A percentile compares a stretch with the other conserved stretches of the same genome.
Conservation (phyloP, 2,797 vertebrate species). For the Pangasius macronema region DNA sequence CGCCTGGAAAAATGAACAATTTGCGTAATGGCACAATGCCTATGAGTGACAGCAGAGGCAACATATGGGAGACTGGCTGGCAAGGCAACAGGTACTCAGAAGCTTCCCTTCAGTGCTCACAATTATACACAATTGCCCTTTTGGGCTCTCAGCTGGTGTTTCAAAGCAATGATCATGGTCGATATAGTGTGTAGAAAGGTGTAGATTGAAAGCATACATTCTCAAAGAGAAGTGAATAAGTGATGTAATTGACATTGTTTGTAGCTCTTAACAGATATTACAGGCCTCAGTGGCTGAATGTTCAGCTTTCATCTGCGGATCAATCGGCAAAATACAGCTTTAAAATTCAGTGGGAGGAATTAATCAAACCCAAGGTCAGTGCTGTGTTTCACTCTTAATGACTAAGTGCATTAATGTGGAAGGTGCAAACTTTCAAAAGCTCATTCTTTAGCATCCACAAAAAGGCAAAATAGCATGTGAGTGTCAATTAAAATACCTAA, state of each 20-base stretch:
- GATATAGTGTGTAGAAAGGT: conserved; percentile 32
- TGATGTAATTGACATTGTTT: conserved; percentile 53
- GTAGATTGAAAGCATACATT: conserved; percentile 24
- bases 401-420: conserved; percentile 53
- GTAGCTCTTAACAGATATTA: conserved; percentile 48
- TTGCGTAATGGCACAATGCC: conserved; percentile 38
- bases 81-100: conserved; percentile 42
- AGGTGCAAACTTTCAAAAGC: conserved; percentile 54
- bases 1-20: conserved; percentile 54
- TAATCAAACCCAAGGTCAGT: conserved; percentile 56
- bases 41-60: conserved; percentile 48
- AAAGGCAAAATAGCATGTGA: conserved; percentile 26
- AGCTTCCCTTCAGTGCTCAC: conserved; percentile 38
- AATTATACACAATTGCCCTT: conserved; percentile 38
- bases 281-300: conserved; percentile 43
- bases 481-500: conserved; percentile 42
- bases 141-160: conserved; percentile 20
- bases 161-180: conserved; percentile 40
- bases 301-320: conserved; percentile 49
- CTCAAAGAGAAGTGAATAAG: conserved; percentile 25
- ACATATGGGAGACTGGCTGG: conserved; percentile 51
- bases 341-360: conserved; percentile 56
- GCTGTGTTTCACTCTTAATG: conserved; percentile 52
- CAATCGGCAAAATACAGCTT: conserved; percentile 50
- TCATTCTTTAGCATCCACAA: conserved; percentile 1